Evolutionary conservation across 1,140 invertebrate genomes (phyloP).

Genomic region (Intoshia linei): DNA sequence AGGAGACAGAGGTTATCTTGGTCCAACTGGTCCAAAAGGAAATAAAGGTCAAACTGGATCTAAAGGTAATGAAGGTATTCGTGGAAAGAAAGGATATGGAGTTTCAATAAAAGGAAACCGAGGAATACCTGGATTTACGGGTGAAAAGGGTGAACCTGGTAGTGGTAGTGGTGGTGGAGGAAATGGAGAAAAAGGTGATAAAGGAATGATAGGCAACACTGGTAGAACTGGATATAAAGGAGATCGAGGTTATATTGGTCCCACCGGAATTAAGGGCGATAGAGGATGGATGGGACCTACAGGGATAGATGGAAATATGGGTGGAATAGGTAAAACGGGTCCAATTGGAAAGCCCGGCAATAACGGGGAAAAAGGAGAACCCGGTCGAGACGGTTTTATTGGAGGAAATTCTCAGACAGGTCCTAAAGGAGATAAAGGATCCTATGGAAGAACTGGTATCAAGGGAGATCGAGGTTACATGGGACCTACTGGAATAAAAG

Average conservation of each 20-base stretch:
- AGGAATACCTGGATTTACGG: conserved; percentile 1
- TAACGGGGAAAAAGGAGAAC: neutral
- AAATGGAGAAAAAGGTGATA: conserved; percentile 1
- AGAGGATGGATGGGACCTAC: conserved; percentile 1
- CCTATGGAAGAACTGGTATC: neutral
- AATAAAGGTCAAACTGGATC: conserved; percentile 1
- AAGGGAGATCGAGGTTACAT: neutral
- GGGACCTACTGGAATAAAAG: neutral
- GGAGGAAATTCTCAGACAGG: neutral
- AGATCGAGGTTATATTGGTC: conserved; percentile 3
- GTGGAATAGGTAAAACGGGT: neutral
- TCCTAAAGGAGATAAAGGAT: neutral
- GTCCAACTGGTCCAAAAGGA: conserved; percentile 2
- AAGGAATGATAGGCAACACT: conserved; percentile 1
- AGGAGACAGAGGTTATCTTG: conserved; percentile 1
- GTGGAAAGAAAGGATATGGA: neutral
- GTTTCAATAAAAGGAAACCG: neutral
- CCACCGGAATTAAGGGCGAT: conserved; percentile 2
- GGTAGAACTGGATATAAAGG: conserved; percentile 3
- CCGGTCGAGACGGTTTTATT: neutral
- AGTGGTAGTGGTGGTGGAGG: neutral
- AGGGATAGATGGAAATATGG: neutral
- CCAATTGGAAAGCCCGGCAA: neutral
- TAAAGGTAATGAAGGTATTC: conserved; percentile 1
- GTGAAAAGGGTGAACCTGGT: neutral